phyloP scores from a whole-genome alignment of 2,888 invertebrate species.

The Steinernema carpocapsae region DNA sequence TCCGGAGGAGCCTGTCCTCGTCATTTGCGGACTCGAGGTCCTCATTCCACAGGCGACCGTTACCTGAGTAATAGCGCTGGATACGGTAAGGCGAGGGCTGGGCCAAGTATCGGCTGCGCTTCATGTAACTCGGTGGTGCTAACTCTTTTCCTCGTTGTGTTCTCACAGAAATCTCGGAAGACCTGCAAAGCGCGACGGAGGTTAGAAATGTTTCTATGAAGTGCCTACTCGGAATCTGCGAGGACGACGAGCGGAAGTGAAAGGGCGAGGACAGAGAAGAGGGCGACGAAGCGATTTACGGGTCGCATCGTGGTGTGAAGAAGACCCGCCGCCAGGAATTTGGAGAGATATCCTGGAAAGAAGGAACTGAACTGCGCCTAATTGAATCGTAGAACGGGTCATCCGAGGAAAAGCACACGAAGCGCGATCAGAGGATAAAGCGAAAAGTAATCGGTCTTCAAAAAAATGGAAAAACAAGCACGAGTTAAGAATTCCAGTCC shows the following conservation, averaged over 20 bases:
- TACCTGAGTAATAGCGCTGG: neutral
- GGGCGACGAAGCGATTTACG: constrained; percentile 17
- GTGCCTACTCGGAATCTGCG: constrained; percentile 8
- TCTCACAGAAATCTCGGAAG: neutral
- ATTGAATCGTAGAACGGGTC: neutral
- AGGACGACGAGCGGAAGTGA: neutral
- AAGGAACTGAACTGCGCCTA: neutral
- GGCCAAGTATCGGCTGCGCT: neutral
- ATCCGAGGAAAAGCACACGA: neutral
- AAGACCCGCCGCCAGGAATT: constrained; percentile 20
- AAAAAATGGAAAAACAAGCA: neutral
- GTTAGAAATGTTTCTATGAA: neutral
- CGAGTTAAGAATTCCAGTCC: constrained; percentile 1
- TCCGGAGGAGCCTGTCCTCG: neutral
- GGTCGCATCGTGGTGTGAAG: constrained; percentile 29
- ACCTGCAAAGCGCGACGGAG: neutral
- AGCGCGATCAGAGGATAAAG: neutral
- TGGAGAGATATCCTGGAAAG: neutral
- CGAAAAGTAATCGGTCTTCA: neutral
- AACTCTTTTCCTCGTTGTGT: constrained; percentile 18
- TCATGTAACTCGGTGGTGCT: constrained; percentile 19
- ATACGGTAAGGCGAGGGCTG: neutral
- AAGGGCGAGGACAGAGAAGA: constrained; percentile 7
- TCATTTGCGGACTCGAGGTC: neutral
- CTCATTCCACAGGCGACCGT: neutral